Base-by-base conservation (phyloP, 2,113 vertebrate genomes). In the Sitta europaea region DNA sequence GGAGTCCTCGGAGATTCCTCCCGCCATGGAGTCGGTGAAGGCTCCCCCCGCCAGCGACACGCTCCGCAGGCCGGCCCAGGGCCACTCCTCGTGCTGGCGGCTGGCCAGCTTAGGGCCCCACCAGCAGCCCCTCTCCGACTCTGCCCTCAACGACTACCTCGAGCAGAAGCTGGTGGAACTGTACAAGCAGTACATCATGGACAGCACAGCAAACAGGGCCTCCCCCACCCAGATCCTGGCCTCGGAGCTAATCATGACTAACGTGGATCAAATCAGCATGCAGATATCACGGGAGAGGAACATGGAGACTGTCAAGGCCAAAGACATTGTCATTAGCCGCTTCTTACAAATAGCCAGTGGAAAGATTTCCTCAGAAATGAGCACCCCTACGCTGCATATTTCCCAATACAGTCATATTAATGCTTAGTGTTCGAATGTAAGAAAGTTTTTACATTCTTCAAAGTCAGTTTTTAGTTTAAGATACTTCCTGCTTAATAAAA, bases 121-220 rank as follows among this genome's bases (percentile, higher is more conserved):
- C 33, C 98, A 98, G 83, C 99, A 98, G 57, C 99, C 99, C 17
- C 98, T 99, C 90, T 99, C 99, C 3, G 99, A 99, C 95, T 98
- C 99, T 0, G 97, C 98, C 61, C 97, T 99, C 8, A 99, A 99
- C 3, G 98, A 98, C 53, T 99, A 99, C 93, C 98, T 99, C 3
- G 99, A 99, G 86, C 98, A 99, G 97, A 99, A 99, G 55, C 96
- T 99, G 59, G 25, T 98, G 92, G 99, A 99, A 66, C 97, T 99
- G 9, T 99, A 99, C 85, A 98, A 99, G 87, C 99, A 99, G 82
- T 99, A 99, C 93, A 98, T 99, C 94, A 99, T 99, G 98, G 99
- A 99, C 80, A 98, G 98, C 78, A 98, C 98, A 81, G 96, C 79
- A 83, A 98, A 96, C 93, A 98, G 72, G 87, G 83, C 97, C 23